Evolutionary conservation across 2,797 vertebrate genomes (phyloP).

Genomic region (Tapera naevia): DNA sequence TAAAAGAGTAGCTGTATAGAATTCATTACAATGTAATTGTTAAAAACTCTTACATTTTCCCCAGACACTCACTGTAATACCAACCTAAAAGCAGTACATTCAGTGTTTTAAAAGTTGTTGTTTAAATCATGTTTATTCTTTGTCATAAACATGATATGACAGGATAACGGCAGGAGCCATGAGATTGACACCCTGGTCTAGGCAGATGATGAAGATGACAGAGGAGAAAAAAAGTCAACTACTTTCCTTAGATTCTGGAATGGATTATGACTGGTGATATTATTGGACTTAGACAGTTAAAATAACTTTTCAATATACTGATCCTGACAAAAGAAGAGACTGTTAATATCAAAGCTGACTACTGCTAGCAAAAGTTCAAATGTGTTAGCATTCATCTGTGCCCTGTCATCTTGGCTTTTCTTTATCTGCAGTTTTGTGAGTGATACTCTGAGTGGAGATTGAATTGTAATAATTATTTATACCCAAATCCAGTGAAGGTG

Average conservation of each 20-base stretch:
- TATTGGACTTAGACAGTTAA: slow-evolving; percentile 27
- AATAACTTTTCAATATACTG: slow-evolving; percentile 41
- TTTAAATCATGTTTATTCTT: not conserved
- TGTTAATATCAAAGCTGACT: slow-evolving; percentile 39
- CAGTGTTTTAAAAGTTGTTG: not conserved
- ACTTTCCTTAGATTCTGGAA: not conserved
- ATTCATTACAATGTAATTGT: not conserved
- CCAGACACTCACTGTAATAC: not conserved
- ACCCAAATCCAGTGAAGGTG: not conserved
- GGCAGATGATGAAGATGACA: not conserved
- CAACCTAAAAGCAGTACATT: not conserved
- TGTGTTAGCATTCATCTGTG: slow-evolving; percentile 19
- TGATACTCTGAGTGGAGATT: not conserved
- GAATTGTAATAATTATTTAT: slow-evolving; percentile 27
- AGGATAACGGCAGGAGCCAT: too few relatives aligned
- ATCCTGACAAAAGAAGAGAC: not conserved
- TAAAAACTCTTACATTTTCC: not conserved
- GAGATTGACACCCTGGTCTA: not conserved
- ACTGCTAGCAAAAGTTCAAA: slow-evolving; percentile 13
- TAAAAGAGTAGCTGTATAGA: not conserved
- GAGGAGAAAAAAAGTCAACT: not conserved
- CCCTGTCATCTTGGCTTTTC: slow-evolving; percentile 36
- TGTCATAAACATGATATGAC: not conserved
- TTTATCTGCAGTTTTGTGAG: not conserved
- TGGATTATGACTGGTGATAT: not conserved